These are phyloP conservation scores for Dolichoris vasculosae DNA, from an alignment of 1,140 invertebrate genomes.

Conservation along the genomic window DNA sequence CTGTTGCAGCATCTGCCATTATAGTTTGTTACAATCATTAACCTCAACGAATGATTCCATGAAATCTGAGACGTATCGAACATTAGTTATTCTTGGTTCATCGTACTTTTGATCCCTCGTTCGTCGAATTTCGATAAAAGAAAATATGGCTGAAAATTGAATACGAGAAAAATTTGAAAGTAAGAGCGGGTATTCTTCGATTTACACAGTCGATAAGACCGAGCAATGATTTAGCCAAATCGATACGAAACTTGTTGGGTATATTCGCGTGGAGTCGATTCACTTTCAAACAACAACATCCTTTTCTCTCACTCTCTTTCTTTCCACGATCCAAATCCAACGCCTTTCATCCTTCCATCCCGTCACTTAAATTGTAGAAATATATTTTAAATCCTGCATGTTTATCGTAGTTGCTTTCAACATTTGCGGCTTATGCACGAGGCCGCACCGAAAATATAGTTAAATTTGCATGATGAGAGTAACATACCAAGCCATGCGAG, in stretches of 20 bases:
- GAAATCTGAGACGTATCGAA: not conserved
- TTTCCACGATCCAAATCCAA: constrained; percentile 54
- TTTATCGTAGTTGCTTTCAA: constrained; percentile 45
- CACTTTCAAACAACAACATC: constrained; percentile 59
- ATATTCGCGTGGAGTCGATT: constrained; percentile 66
- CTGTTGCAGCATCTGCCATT: constrained; percentile 6
- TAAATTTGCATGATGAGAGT: constrained; percentile 33
- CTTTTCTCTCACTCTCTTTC: constrained; percentile 57
- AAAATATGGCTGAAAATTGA: not conserved
- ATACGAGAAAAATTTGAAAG: not conserved
- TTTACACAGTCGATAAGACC: constrained; percentile 52
- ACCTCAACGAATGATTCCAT: not conserved
- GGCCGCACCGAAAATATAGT: constrained; percentile 29
- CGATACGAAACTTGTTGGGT: constrained; percentile 38
- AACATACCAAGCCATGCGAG: constrained; percentile 53
- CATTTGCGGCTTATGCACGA: constrained; percentile 42
- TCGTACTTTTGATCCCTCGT: not conserved
- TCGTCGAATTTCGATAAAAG: not conserved
- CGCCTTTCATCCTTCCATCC: constrained; percentile 21
- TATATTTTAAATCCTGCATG: constrained; percentile 42
- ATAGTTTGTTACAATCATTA: not conserved
- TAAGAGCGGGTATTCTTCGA: constrained; percentile 37
- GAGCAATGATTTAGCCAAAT: constrained; percentile 44
- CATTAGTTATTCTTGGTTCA: constrained; percentile 20
- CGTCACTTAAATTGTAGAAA: constrained; percentile 38